A percentile compares a stretch with the other conserved stretches of the same genome.
Conservation (phyloP, 2,888 invertebrate species). For the Notocelia uddmanniana region DNA sequence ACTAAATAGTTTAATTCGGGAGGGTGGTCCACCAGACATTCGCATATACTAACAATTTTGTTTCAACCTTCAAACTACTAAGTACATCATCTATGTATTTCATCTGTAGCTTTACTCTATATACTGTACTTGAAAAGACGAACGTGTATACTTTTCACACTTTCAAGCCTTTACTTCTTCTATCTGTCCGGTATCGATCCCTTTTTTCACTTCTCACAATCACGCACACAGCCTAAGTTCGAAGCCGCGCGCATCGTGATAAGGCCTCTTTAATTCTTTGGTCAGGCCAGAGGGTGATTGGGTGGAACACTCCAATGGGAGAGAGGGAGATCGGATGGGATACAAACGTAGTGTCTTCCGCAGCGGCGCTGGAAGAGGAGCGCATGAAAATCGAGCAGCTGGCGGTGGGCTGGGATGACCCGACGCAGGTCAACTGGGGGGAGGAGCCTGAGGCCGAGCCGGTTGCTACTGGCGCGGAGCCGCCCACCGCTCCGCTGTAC, state of each 20-base stretch:
- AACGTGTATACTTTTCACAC: no score
- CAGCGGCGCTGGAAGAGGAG: slow-evolving; percentile 90
- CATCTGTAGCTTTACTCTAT: no score
- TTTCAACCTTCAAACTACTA: not conserved
- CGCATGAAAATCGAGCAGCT: slow-evolving; percentile 90
- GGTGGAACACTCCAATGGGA: not conserved
- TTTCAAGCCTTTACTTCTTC: no score
- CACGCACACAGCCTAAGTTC: not conserved
- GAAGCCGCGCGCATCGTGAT: not conserved
- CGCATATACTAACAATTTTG: not conserved
- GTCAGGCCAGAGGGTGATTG: slow-evolving; percentile 4
- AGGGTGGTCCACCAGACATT: not conserved
- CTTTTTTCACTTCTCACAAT: not conserved
- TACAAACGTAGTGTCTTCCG: slow-evolving; percentile 18
- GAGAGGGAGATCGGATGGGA: not conserved
- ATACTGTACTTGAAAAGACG: no score
- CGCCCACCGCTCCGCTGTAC: slow-evolving; percentile 82
- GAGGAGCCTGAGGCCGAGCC: slow-evolving; percentile 77
- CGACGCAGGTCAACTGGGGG: slow-evolving; percentile 93
- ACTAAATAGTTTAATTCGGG: not conserved
- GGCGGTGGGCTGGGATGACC: slow-evolving; percentile 90
- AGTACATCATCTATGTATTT: not conserved
- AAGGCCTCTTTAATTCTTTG: slow-evolving; percentile 14
- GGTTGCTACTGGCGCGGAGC: slow-evolving; percentile 60
- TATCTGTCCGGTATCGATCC: not conserved